Base-by-base conservation (phyloP, 1,140 invertebrate genomes). In the Diprion similis region DNA sequence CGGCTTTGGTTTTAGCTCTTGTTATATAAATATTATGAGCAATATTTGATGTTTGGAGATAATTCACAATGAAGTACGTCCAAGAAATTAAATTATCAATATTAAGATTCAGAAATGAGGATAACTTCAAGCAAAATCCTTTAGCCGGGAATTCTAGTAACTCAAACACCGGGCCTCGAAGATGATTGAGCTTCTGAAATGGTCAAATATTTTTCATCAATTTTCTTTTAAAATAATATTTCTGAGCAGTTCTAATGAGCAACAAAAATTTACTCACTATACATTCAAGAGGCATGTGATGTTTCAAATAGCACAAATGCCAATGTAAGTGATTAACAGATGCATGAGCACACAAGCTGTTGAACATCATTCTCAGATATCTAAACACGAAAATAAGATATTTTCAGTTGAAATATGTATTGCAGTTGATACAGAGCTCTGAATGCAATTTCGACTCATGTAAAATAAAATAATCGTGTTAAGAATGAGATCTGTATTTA, bases 241-340 rank as follows among this genome's bases (percentile, higher is more conserved):
- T 69, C 18, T 68, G 67, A n/a, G 15, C 48, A 0, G 8, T 13
- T 24, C 66, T 71, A 24, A 51, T 72, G 71, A 72, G 74, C 46
- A 8, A 47, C 15, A 19, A 73, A 66, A 47, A 47, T 59, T 66
- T 80, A 90, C 89, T 89, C 87, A 94, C 92, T 77, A 89, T 89
- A 78, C 80, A 86, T 88, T 95, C 94, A 10, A 94, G 85, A 71
- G 90, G 88, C 76, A 95, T 89, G 68, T 86, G 84, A 59, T 90
- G 81, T 46, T 91, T 87, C 59, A 95, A 85, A 79, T 95, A 92
- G 81, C 94, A 94, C 1, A 92, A 81, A 86, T 96, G 95, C 82
- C 92, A 92, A 81, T 96, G 94, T 48, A 93, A 89, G 87, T 96
- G 94, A 86, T 96, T 96, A 0, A 96, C 93, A 46, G 94, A 95